A percentile compares a stretch with the other conserved stretches of the same genome.
Conservation (phyloP, 2,797 vertebrate genomes). For the Bovichtus diacanthus region DNA sequence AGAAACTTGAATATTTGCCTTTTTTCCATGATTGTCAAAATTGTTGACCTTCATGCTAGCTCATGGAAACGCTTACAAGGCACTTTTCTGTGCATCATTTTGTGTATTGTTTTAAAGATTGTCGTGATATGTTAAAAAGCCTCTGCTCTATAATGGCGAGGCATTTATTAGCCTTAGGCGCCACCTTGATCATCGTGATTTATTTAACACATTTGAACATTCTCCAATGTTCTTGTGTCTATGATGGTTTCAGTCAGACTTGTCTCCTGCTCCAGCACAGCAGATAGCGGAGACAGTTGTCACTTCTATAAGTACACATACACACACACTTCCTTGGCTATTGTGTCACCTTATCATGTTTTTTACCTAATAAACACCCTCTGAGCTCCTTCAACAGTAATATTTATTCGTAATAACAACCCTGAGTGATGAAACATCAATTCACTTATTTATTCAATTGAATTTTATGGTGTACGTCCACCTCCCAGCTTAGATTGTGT, state of each 20-base stretch:
- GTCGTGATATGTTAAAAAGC: not conserved
- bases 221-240: not conserved
- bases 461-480: constrained; percentile 39
- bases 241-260: not conserved
- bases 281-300: not conserved
- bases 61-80: not conserved
- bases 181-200: not conserved
- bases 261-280: not conserved
- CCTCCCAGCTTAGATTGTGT: constrained; percentile 50
- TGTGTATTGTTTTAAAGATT: not conserved
- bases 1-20: not conserved
- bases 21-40: not conserved
- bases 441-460: constrained; percentile 48
- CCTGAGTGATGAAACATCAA: constrained; percentile 40
- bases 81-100: not conserved
- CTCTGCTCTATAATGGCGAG: not conserved
- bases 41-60: not conserved
- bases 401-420: constrained; percentile 51
- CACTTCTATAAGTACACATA: not conserved
- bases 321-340: not conserved
- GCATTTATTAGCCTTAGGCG: not conserved
- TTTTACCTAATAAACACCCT: constrained; percentile 30
- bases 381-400: constrained; percentile 34
- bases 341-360: constrained; percentile 29
- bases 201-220: not conserved